These are phyloP conservation scores for Gobionotothen gibberifrons DNA, from an alignment of 2,797 vertebrate genomes.

Conservation along the genomic window DNA sequence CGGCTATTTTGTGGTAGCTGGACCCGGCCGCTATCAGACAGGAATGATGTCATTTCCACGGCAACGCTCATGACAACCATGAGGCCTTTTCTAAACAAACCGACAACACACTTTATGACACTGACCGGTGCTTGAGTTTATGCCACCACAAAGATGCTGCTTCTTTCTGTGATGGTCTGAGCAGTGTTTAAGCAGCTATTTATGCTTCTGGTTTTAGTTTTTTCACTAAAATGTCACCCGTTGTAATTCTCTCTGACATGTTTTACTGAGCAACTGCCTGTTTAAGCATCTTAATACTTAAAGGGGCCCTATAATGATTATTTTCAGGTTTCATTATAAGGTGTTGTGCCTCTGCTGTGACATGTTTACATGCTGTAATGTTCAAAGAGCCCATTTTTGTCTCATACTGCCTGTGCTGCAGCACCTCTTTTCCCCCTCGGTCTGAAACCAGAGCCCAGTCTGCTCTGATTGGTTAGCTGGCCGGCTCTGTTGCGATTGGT, in stretches of 20 bases:
- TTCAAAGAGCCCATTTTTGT: no score
- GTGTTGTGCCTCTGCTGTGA: no score
- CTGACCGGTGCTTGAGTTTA: constrained; percentile 23
- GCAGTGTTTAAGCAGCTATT: neutral
- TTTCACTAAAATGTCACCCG: neutral
- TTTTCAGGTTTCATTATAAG: no score
- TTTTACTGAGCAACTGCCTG: neutral
- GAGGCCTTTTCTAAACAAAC: constrained; percentile 72
- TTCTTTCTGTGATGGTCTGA: constrained; percentile 8
- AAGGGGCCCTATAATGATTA: no score
- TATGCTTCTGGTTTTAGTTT: neutral
- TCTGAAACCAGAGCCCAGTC: no score
- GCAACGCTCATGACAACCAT: constrained; percentile 72
- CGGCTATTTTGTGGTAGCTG: constrained; percentile 37
- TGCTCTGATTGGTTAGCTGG: no score
- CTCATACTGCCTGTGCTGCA: no score
- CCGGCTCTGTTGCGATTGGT: no score
- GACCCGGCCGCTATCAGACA: constrained; percentile 49
- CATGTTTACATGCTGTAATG: no score
- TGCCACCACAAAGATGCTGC: constrained; percentile 21
- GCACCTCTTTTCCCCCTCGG: no score
- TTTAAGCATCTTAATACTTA: neutral
- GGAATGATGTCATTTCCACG: constrained; percentile 76
- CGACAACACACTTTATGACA: constrained; percentile 64
- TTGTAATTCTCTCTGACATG: neutral